Base-by-base conservation (phyloP, 2,888 invertebrate species). In the Neuroscelio doddi region DNA sequence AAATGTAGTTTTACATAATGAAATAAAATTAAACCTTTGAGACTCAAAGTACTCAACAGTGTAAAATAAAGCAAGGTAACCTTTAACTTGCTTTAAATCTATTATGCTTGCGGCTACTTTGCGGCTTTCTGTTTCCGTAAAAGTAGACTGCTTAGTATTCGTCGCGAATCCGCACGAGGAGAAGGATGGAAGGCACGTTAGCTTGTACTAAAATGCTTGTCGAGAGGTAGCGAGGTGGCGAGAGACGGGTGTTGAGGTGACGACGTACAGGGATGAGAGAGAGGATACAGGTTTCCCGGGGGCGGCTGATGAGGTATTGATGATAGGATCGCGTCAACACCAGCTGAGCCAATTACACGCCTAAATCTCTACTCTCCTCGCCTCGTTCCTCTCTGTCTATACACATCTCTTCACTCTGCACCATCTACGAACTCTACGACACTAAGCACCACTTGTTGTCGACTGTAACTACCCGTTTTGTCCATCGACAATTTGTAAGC, bases 291-390 rank as follows among this genome's bases (percentile, higher is more conserved):
- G 80, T 82, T 83, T 81, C 80, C 82, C 77, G 75, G 78, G 81
- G 80, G 79, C 79, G 77, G 79, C 85, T 87, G 88, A 88, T 87
- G 88, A 88, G 88, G 85, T 87, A 88, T 88, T 88, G 88, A 88
- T 88, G 87, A 88, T 87, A 86, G 85, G 85, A 86, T 85, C 86
- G 86, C 87, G 87, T 87, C 87, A 86, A 85, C 86, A 86, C 86
- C 88, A 88, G 87, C 88, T 88, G 88, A 88, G 87, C 88, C 88
- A 88, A 88, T 88, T 88, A 88, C 87, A 86, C 80, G 81, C 76
- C 81, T 81, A 82, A 84, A 84, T 84, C 83, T 82, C 80, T 71
- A 64, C 74, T 73, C 78, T 68, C 76, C 72, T 69, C 71, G 65
- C 70, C 66, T 63, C 65, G 50, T 41, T 52, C 50, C 70, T 51